Evolutionary conservation across 2,113 vertebrate genomes (phyloP).

Genomic region (Aplodontia rufa): DNA sequence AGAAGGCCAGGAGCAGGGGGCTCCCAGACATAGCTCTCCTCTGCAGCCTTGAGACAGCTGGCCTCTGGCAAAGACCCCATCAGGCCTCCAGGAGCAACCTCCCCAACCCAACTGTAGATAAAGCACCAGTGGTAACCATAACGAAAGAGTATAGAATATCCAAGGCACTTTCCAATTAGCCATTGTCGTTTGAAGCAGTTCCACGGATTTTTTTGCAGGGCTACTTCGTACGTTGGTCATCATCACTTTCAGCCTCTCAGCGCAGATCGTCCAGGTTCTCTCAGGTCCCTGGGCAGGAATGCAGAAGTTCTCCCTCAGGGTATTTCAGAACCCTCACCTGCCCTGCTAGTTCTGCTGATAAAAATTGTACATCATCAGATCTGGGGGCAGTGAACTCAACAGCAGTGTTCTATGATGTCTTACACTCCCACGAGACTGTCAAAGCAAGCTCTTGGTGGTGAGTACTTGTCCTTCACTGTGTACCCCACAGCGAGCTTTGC

Average conservation of each 20-base stretch:
- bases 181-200: neutral
- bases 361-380: neutral
- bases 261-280: neutral
- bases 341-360: neutral
- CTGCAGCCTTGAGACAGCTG: neutral
- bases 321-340: neutral
- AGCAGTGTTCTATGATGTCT: neutral
- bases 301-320: neutral
- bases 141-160: neutral
- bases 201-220: neutral
- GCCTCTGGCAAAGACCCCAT: neutral
- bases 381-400: neutral
- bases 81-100: accelerated
- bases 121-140: neutral
- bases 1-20: neutral
- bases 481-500: accelerated
- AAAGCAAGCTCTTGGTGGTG: neutral
- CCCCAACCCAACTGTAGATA: neutral
- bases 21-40: neutral
- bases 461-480: neutral
- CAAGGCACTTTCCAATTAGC: neutral
- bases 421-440: neutral
- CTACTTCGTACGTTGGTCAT: neutral
- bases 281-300: neutral
- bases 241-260: neutral